Conservation (phyloP, 1,140 invertebrate genomes). For the Daktulosphaira vitifoliae region DNA sequence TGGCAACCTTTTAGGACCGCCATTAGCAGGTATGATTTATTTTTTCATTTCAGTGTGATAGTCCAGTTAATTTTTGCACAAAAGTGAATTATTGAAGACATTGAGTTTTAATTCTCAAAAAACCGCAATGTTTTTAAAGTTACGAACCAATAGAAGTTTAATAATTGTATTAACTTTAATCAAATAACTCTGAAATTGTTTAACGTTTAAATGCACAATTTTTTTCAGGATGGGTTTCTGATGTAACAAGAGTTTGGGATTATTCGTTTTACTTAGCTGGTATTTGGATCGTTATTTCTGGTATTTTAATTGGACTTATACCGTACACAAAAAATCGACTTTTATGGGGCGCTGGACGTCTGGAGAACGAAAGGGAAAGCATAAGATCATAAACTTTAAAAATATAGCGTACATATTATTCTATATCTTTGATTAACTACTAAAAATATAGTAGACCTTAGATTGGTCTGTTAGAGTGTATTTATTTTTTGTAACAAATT, state of each 20-base stretch:
- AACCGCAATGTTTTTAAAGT: no score
- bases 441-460: constrained; percentile 14
- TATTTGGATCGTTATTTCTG: constrained; percentile 64
- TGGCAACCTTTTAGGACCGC: constrained; percentile 58
- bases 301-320: constrained; percentile 59
- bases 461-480: constrained; percentile 1
- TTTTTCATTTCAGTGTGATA: not conserved
- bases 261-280: constrained; percentile 66
- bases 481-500: not conserved
- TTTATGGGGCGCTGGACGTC: constrained; percentile 53
- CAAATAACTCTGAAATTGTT: not conserved
- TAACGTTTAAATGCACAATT: not conserved
- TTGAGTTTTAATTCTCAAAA: no score
- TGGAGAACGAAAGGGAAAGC: constrained; percentile 43
- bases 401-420: no score
- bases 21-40: constrained; percentile 48
- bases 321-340: constrained; percentile 57
- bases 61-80: no score
- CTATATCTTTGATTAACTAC: constrained; percentile 2
- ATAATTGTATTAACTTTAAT: not conserved
- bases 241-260: constrained; percentile 60
- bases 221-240: constrained; percentile 55
- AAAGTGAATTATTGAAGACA: no score
- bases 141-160: no score
- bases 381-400: constrained; percentile 26